Percentiles rank a stretch among this genome's conserved stretches.
Conservation (phyloP, 2,888 invertebrate genomes). For the Allacma fusca region DNA sequence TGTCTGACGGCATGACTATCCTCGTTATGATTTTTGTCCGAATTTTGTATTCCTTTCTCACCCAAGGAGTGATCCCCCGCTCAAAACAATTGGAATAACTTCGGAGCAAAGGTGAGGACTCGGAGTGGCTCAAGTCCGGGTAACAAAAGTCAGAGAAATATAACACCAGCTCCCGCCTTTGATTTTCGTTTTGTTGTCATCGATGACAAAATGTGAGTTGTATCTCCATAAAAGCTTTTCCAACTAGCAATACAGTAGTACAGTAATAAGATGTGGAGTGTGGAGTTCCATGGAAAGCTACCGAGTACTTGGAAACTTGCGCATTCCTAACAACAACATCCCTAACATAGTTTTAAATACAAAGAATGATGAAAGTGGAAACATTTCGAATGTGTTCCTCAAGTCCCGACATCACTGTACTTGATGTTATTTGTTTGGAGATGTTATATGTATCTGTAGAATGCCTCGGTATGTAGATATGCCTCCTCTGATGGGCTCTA, state of each 20-base stretch:
- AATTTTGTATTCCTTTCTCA: too few species aligned
- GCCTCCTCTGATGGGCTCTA: too few species aligned
- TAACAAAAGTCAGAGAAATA: too few species aligned
- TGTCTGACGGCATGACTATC: too few species aligned
- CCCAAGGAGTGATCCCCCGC: too few species aligned
- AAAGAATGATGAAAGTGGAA: conserved; percentile 17
- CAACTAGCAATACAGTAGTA: not conserved
- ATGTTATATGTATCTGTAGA: too few species aligned
- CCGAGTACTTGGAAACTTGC: conserved; percentile 17
- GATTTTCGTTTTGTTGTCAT: not conserved
- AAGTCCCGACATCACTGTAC: not conserved
- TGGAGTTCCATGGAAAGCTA: not conserved
- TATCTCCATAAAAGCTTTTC: not conserved
- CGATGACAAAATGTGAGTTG: conserved; percentile 10
- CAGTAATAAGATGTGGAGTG: not conserved
- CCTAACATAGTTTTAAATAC: conserved; percentile 7
- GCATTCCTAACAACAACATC: not conserved
- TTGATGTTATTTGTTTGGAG: too few species aligned
- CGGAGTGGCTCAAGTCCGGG: too few species aligned
- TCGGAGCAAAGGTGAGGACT: too few species aligned
- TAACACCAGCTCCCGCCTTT: not conserved
- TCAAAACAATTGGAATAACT: too few species aligned
- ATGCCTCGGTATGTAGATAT: too few species aligned
- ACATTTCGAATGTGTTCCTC: not conserved
- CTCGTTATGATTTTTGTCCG: too few species aligned